These are phyloP conservation scores for Iselma pallidipennis DNA, from an alignment of 2,888 invertebrate genomes.

Conservation along the genomic window DNA sequence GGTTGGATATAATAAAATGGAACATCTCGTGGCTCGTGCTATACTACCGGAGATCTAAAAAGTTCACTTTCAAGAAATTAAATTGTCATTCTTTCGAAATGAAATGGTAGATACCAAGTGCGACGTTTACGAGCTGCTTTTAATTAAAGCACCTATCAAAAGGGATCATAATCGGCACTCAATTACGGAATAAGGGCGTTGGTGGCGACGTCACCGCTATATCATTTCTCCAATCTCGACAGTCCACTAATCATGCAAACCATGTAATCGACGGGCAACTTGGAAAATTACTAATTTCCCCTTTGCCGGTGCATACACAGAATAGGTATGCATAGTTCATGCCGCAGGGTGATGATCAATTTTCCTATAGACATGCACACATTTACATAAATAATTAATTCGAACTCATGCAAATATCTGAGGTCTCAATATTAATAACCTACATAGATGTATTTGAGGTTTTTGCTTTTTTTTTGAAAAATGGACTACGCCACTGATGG, in stretches of 20 bases:
- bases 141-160: slow-evolving; percentile 42
- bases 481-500: too few relatives aligned
- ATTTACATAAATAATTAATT: slow-evolving; percentile 59
- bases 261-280: slow-evolving; percentile 41
- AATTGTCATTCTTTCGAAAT: slow-evolving; percentile 48
- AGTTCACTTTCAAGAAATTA: slow-evolving; percentile 47
- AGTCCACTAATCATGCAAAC: slow-evolving; percentile 44
- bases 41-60: slow-evolving; percentile 45
- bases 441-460: slow-evolving; percentile 52
- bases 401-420: slow-evolving; percentile 55
- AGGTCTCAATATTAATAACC: slow-evolving; percentile 57
- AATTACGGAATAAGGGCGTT: slow-evolving; percentile 1
- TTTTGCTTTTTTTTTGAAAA: too few relatives aligned
- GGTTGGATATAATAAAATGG: slow-evolving; percentile 46
- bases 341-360: slow-evolving; percentile 41
- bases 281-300: slow-evolving; percentile 55
- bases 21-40: slow-evolving; percentile 40
- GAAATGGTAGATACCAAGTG: slow-evolving; percentile 16
- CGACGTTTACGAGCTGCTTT: slow-evolving; percentile 36
- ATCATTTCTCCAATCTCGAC: slow-evolving; percentile 8
- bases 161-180: slow-evolving; percentile 29
- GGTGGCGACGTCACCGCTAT: neutral
- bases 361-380: slow-evolving; percentile 48
- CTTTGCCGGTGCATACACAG: slow-evolving; percentile 35
- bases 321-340: neutral